Conservation (phyloP, 1,140 invertebrate species). For the Elysia chlorotica region DNA sequence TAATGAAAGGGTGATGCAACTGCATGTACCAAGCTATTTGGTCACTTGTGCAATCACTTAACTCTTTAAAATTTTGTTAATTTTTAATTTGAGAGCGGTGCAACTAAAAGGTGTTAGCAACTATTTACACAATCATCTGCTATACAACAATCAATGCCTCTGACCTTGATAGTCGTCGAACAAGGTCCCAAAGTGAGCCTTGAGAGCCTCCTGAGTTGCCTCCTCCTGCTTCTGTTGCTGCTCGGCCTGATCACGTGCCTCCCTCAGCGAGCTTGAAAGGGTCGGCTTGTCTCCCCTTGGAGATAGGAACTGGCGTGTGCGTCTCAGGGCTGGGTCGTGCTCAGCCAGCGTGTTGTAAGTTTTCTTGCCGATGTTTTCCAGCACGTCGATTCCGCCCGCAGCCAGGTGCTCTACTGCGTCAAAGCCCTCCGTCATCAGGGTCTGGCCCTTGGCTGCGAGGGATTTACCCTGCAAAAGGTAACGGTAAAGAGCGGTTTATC, state of each 20-base stretch:
- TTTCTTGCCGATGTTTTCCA: conserved; percentile 91
- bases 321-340: conserved; percentile 83
- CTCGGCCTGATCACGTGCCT: conserved; percentile 82
- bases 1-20: too few species aligned
- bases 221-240: conserved; percentile 68
- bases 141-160: too few species aligned
- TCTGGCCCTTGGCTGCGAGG: conserved; percentile 36
- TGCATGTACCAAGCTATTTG: too few species aligned
- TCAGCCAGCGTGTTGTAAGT: conserved; percentile 91
- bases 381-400: conserved; percentile 81
- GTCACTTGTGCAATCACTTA: too few species aligned
- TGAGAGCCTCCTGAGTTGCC: conserved; percentile 65
- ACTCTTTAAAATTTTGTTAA: too few species aligned
- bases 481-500: too few species aligned
- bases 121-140: too few species aligned
- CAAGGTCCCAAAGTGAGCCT: conserved; percentile 78
- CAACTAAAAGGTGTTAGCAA: too few species aligned
- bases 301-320: conserved; percentile 77
- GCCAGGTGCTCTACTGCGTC: conserved; percentile 86
- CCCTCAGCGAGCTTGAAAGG: conserved; percentile 74
- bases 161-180: conserved; percentile 88
- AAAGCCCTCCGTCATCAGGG: conserved; percentile 78
- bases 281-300: conserved; percentile 65
- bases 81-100: too few species aligned
- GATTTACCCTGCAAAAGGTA: conserved; percentile 67